Base-by-base conservation (phyloP, 1,140 invertebrate genomes). In the Harlomillsia oculata region DNA sequence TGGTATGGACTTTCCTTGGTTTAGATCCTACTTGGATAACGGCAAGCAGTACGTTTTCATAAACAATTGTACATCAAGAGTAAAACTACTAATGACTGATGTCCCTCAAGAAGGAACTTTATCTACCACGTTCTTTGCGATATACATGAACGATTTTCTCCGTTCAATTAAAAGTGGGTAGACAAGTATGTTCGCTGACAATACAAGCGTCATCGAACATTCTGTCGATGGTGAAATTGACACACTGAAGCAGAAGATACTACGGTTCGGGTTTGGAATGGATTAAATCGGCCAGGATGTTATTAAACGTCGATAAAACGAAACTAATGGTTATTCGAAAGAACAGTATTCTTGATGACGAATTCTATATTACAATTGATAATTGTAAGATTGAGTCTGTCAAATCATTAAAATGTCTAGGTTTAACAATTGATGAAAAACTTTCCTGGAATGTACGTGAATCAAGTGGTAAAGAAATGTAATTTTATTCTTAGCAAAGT, bases 181-280 rank as follows among this genome's bases (percentile, higher is more conserved):
- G 14, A 1, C 26, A n/a, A 40, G 49, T 37, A 23, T 54, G 1
- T 60, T 39, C 28, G 58, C 40, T 25, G 52, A 60, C 28, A 52
- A 54, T 18, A 41, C 32, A 6, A 32, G 18, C 11, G 1, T 60
- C 3, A 18, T 48, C 13, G n/a, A 21, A 0, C 11, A 4, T 32
- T 28, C 28, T 0, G 34, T 32, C 1, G 28, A 28, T 11, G n/a
- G 21, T 5, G 21, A 14, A 1, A 32, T 48, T 21, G 18, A 23
- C 3, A n/a, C 16, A 4, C 13, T 48, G 16, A 2, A 32, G 13
- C 34, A n/a, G 20, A 50, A 11, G 34, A 50, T 37, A 2, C 26
- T 13, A n/a, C 0, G 0, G 2, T n/a, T n/a, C 5, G 2, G 11
- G 30, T 3, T 2, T 32, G 1, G 1, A 11, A 0, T 48, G 45